Conservation (phyloP, 2,888 invertebrate genomes). For the Mylabris sibirica region DNA sequence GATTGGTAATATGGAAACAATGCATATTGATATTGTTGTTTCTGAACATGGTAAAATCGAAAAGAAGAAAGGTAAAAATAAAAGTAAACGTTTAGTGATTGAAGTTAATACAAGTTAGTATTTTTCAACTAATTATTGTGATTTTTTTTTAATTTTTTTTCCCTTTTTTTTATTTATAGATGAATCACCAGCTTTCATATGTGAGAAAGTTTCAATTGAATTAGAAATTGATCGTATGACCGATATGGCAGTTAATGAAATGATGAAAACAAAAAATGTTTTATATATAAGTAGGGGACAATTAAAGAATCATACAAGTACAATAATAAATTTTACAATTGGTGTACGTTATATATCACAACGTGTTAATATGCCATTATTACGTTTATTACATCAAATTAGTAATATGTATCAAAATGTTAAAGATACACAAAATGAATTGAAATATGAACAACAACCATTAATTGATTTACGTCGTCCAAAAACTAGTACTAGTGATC, state of each 20-base stretch:
- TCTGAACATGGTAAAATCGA: slow-evolving; percentile 81
- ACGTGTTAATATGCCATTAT: slow-evolving; percentile 95
- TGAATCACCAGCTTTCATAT: slow-evolving; percentile 89
- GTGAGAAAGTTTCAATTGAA: slow-evolving; percentile 89
- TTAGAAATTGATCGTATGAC: slow-evolving; percentile 89
- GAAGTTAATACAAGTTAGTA: slow-evolving; percentile 51
- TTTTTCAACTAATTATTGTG: no score
- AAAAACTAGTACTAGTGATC: slow-evolving; percentile 59
- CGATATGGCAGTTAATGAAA: slow-evolving; percentile 87
- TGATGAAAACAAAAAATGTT: slow-evolving; percentile 82
- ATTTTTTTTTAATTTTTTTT: background rate
- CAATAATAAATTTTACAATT: slow-evolving; percentile 88
- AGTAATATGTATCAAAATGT: slow-evolving; percentile 98
- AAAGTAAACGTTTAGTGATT: slow-evolving; percentile 55
- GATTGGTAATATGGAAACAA: slow-evolving; percentile 83
- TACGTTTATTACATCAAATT: slow-evolving; percentile 92
- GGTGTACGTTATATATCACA: slow-evolving; percentile 91
- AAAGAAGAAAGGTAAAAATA: slow-evolving; percentile 65
- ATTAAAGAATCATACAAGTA: slow-evolving; percentile 89
- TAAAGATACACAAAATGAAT: slow-evolving; percentile 90
- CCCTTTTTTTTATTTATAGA: slow-evolving; percentile 61
- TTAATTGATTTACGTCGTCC: slow-evolving; percentile 56
- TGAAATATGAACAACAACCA: slow-evolving; percentile 74
- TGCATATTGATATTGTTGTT: slow-evolving; percentile 94
- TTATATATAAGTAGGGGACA: slow-evolving; percentile 87